phyloP scores from a whole-genome alignment of 2,113 vertebrate genomes.

The Hyaena hyaena region DNA sequence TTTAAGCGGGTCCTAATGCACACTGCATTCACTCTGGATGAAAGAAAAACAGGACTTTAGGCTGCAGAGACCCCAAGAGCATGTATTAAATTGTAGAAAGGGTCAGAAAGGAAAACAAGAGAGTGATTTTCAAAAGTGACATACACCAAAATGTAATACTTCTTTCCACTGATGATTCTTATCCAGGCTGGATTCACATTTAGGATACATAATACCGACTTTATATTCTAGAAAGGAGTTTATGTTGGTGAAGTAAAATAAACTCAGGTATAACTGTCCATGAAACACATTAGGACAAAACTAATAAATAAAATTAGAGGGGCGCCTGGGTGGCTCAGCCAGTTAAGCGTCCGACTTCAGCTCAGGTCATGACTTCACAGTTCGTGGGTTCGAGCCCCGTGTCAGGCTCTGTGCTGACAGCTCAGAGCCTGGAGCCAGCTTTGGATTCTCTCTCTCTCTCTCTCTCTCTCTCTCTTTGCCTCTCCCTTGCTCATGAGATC shows the following conservation, averaged over 20 bases:
- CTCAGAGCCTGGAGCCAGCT: no score
- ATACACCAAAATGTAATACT: background rate
- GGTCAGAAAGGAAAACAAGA: background rate
- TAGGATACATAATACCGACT: fast-evolving
- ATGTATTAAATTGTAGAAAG: background rate
- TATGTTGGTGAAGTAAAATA: background rate
- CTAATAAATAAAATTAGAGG: background rate
- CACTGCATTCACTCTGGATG: fast-evolving
- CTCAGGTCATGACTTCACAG: no score
- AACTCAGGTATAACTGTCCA: background rate
- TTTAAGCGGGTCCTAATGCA: background rate
- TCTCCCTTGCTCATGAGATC: no score
- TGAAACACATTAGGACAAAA: background rate
- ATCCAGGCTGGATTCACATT: no score
- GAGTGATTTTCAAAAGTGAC: background rate
- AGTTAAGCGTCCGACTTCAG: no score
- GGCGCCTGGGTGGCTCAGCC: no score
- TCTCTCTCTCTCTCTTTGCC: no score
- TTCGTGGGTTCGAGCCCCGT: fast-evolving
- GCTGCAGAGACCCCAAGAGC: background rate
- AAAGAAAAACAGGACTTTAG: background rate
- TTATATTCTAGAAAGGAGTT: background rate
- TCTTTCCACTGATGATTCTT: background rate
- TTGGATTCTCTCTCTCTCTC: no score
- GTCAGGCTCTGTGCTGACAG: no score